phyloP scores from a whole-genome alignment of 2,797 vertebrate species.

The Nannoperca obscura region DNA sequence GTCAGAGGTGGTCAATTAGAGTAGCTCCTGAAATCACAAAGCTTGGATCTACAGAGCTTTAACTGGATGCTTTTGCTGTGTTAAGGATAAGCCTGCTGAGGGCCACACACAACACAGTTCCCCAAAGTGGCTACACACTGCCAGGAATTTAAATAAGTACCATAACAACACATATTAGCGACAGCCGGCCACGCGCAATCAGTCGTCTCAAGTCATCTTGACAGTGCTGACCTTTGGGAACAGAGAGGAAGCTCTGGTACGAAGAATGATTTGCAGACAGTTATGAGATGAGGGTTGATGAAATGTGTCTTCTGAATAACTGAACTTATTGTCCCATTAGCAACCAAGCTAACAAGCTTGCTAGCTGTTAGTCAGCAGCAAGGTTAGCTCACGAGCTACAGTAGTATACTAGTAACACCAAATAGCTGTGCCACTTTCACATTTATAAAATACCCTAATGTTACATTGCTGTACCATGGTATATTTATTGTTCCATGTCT shows the following conservation, averaged over 20 bases:
- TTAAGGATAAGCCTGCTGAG: conserved; percentile 41
- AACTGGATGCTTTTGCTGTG: conserved; percentile 28
- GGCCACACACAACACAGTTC: conserved; percentile 6
- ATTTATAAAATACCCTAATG: no score
- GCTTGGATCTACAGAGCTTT: conserved; percentile 45
- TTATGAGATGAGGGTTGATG: neutral
- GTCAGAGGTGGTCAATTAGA: conserved; percentile 62
- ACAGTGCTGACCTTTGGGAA: conserved; percentile 1
- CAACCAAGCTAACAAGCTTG: neutral
- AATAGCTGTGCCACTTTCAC: no score
- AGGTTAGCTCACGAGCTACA: neutral
- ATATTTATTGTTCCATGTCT: no score
- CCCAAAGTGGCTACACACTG: neutral
- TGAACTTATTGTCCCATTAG: neutral
- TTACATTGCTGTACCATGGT: no score
- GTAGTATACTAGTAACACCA: neutral
- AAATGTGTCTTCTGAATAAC: neutral
- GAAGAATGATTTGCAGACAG: neutral
- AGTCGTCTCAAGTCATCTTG: neutral
- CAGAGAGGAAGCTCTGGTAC: neutral
- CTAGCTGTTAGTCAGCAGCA: no score
- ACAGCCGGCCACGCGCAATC: neutral
- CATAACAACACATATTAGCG: neutral
- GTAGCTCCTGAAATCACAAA: conserved; percentile 61
- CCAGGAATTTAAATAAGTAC: conserved; percentile 11